Evolutionary conservation across 2,888 invertebrate species (phyloP), one percentile per base, ranked within the genome.

Genomic region (Microplitis manilae): DNA sequence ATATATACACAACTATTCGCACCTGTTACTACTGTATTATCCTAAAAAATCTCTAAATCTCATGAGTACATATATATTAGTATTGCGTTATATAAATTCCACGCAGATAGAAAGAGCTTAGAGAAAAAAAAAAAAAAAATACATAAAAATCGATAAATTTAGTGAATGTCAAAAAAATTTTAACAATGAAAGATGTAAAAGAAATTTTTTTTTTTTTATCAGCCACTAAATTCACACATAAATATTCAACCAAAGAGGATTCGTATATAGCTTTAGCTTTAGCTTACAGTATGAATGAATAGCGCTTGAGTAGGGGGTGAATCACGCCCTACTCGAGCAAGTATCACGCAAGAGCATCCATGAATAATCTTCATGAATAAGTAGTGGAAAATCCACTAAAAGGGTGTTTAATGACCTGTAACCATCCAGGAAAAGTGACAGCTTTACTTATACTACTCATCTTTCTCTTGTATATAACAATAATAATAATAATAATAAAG

Each of bases 1-100:
- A 87, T 87, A 84, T 84, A 87, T 86, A 30, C 30, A 30, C 30
- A 30, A 30, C 84, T 80, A 86, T 86, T 83, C 83, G 85, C 86
- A 86, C 84, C 87, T 86, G 86, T 86, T 86, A 86, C 30, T 30
- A 30, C 30, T 30, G 30, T 30, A 30, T 30, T 30, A 30, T 4
- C 30, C 30, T 30, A n/a, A n/a, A n/a, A n/a, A n/a, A n/a, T n/a
- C n/a, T n/a, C n/a, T n/a, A 30, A 30, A 30, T 30, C 30, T 30
- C 30, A 30, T 4, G 30, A 30, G 30, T 30, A 30, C 20, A 20
- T 30, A 30, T 30, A 30, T 2, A 30, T 30, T 30, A 30, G 30
- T 30, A 30, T 30, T 30, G 30, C 4, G 30, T 30, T 30, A 30
- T 30, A 30, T 30, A 30, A 30, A 30, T 30, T 30, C 30, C 30